Conservation (phyloP, 1,140 invertebrate genomes). For the Druon quercuslanigerum region DNA sequence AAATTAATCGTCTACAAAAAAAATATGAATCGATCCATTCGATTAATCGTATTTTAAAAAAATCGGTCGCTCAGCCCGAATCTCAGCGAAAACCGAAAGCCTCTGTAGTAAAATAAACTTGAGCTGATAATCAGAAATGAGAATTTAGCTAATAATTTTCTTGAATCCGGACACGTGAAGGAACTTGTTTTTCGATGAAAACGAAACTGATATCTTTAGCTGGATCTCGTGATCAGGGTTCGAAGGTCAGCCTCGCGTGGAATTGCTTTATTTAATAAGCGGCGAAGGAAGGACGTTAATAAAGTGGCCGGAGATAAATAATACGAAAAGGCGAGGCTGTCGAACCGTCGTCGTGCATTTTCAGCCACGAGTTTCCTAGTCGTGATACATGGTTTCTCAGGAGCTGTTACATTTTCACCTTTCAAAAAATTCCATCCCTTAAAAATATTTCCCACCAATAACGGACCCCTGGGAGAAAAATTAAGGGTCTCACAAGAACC, state of each 20-base stretch:
- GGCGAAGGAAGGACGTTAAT: constrained; percentile 66
- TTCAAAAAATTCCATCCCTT: neutral
- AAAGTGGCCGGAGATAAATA: constrained; percentile 66
- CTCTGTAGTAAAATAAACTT: too few species aligned
- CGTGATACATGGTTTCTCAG: too few species aligned
- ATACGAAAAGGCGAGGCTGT: constrained; percentile 65
- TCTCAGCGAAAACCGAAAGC: too few species aligned
- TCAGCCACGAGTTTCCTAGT: constrained; percentile 31
- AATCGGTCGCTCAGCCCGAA: too few species aligned
- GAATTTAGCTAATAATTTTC: too few species aligned
- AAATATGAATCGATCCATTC: too few species aligned
- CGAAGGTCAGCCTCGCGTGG: constrained; percentile 55
- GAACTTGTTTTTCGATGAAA: neutral
- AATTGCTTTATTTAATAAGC: constrained; percentile 74
- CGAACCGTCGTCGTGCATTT: constrained; percentile 57
- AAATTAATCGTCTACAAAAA: too few species aligned
- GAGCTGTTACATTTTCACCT: too few species aligned
- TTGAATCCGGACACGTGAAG: too few species aligned
- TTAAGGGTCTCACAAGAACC: too few species aligned
- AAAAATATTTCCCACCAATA: neutral
- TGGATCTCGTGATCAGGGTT: constrained; percentile 35
- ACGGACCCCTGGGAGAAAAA: neutral
- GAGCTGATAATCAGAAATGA: too few species aligned
- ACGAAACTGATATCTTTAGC: constrained; percentile 30
- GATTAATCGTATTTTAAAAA: too few species aligned